Percentiles rank a stretch among this genome's conserved stretches.
These are phyloP conservation scores for Drosophila pseudoananassae DNA, from an alignment of 1,140 invertebrate genomes.

Conservation along the genomic window DNA sequence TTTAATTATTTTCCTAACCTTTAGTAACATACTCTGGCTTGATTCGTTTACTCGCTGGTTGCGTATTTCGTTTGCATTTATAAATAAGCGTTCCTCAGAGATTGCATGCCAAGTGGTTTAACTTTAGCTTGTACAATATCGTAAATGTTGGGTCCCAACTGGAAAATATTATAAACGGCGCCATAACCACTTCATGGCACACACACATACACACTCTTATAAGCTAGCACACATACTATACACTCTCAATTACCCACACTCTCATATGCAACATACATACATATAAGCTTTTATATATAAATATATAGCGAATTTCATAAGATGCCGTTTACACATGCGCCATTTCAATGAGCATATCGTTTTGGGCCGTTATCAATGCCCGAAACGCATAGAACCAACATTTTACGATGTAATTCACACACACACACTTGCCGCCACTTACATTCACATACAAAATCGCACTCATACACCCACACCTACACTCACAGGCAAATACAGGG, in stretches of 20 bases:
- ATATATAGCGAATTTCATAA: constrained; percentile 44
- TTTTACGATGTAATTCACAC: constrained; percentile 79
- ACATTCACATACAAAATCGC: constrained; percentile 23
- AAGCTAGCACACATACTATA: constrained; percentile 1
- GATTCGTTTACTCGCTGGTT: constrained; percentile 29
- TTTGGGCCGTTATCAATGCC: constrained; percentile 70
- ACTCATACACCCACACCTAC: constrained; percentile 11
- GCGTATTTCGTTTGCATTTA: constrained; percentile 46
- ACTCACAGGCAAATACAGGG: constrained; percentile 9
- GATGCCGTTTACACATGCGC: constrained; percentile 71
- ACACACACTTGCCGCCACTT: constrained; percentile 11
- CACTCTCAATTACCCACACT: constrained; percentile 32
- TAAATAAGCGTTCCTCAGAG: constrained; percentile 32
- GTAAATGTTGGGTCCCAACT: constrained; percentile 44
- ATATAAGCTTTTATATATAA: constrained; percentile 9
- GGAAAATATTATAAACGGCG: constrained; percentile 60
- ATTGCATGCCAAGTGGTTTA: constrained; percentile 43
- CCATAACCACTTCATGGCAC: constrained; percentile 72
- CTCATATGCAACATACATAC: constrained; percentile 6
- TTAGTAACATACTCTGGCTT: constrained; percentile 8
- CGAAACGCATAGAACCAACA: constrained; percentile 70
- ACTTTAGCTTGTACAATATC: constrained; percentile 40
- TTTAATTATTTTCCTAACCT: constrained; percentile 21
- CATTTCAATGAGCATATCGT: constrained; percentile 69
- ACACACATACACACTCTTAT: constrained; percentile 8